A percentile compares a stretch with the other conserved stretches of the same genome.
phyloP scores from a whole-genome alignment of 2,797 vertebrate species.

The Gallirallus australis region DNA sequence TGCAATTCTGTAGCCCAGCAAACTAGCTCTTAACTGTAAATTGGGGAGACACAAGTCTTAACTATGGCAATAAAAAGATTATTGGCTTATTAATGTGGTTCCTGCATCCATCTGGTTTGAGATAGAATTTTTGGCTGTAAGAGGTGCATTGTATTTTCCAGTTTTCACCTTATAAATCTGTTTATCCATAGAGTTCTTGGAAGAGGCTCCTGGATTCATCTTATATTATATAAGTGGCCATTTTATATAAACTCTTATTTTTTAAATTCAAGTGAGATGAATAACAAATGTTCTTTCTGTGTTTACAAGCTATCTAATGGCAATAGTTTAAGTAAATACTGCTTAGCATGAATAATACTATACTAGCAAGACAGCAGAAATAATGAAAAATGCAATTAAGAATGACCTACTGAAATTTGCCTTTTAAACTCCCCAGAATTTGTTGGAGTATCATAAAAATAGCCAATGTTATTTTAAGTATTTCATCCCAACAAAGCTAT shows the following conservation, averaged over 20 bases:
- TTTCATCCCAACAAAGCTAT: not conserved
- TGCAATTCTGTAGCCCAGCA: not conserved
- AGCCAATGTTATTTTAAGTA: not conserved
- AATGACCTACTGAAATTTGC: not conserved
- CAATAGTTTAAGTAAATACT: not conserved
- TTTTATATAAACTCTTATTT: not conserved
- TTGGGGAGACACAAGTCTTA: not conserved
- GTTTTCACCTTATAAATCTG: slow-evolving; percentile 44
- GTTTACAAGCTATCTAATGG: not conserved
- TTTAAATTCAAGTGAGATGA: not conserved
- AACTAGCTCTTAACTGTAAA: not conserved
- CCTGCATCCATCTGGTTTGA: slow-evolving; percentile 21
- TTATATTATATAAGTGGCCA: not conserved
- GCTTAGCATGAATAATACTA: not conserved
- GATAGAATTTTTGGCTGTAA: slow-evolving; percentile 4
- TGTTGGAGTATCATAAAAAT: not conserved
- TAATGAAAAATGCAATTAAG: not conserved
- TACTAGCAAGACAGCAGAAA: not conserved
- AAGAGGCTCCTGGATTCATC: not conserved
- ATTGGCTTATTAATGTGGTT: not conserved
- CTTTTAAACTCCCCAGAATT: not conserved
- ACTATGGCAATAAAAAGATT: slow-evolving; percentile 5
- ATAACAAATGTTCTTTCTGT: not conserved
- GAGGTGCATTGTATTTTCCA: not conserved
- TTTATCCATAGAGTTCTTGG: slow-evolving; percentile 6